A percentile compares a stretch with the other conserved stretches of the same genome.
These are phyloP conservation scores for Tribolium castaneum DNA, from an alignment of 1,140 invertebrate genomes.

Conservation along the genomic window DNA sequence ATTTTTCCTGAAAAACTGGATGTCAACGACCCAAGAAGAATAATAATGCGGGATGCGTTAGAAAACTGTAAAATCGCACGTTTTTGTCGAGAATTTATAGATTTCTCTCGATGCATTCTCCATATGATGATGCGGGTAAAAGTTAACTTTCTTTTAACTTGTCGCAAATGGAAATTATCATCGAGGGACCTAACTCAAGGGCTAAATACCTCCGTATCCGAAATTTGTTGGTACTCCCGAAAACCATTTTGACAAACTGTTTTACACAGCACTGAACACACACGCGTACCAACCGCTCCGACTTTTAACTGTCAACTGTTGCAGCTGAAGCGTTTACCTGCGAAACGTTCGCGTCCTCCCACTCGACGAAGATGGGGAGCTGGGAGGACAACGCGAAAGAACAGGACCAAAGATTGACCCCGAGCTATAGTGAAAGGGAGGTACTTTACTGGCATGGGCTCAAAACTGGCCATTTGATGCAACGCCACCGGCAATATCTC, in stretches of 20 bases:
- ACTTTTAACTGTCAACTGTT: constrained; percentile 52
- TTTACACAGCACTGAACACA: constrained; percentile 14
- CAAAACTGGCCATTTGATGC: constrained; percentile 48
- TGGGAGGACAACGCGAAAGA: constrained; percentile 2
- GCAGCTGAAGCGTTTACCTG: constrained; percentile 44
- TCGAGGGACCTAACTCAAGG: neutral
- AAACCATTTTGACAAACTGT: constrained; percentile 67
- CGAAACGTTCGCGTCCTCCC: constrained; percentile 47
- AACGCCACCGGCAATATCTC: neutral
- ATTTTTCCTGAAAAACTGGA: neutral
- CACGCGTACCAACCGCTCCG: constrained; percentile 31
- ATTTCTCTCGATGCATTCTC: constrained; percentile 39
- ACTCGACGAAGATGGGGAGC: constrained; percentile 40
- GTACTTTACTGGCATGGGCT: constrained; percentile 42
- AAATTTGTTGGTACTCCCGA: constrained; percentile 73
- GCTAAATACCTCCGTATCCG: constrained; percentile 69
- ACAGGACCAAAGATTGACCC: constrained; percentile 44
- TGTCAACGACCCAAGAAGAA: neutral
- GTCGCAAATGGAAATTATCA: constrained; percentile 26
- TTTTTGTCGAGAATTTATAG: constrained; percentile 11
- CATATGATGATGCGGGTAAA: constrained; percentile 34
- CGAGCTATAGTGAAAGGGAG: constrained; percentile 55
- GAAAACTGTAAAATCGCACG: neutral
- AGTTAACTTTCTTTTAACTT: constrained; percentile 40
- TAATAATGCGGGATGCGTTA: neutral